A percentile compares a stretch with the other conserved stretches of the same genome.
These are phyloP conservation scores for Thunnus thynnus DNA, from an alignment of 2,113 vertebrate genomes.

Conservation along the genomic window DNA sequence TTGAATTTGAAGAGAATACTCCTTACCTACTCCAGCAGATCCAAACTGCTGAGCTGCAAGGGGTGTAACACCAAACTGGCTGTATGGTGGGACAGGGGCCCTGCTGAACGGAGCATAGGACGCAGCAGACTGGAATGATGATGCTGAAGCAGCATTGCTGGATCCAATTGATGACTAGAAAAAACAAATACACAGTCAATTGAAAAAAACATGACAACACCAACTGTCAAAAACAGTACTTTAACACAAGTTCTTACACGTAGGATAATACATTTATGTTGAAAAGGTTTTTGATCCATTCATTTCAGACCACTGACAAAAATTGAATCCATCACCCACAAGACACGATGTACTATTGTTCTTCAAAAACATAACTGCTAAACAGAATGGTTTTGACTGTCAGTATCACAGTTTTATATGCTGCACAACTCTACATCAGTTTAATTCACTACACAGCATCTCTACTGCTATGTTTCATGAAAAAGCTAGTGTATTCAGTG, in stretches of 20 bases:
- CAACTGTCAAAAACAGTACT: not conserved
- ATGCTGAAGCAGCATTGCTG: constrained; percentile 80
- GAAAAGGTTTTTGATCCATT: not conserved
- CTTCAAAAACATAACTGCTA: not conserved
- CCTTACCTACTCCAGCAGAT: constrained; percentile 89
- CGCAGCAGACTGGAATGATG: constrained; percentile 91
- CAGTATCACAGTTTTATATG: not conserved
- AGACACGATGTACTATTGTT: not conserved
- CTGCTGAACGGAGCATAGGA: constrained; percentile 93
- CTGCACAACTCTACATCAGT: not conserved
- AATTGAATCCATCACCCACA: not conserved
- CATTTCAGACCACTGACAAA: not conserved
- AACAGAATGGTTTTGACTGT: not conserved
- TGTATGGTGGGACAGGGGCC: constrained; percentile 91
- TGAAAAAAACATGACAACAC: not conserved
- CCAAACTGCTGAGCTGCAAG: constrained; percentile 91
- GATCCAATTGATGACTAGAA: constrained; percentile 93
- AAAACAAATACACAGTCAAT: constrained; percentile 16
- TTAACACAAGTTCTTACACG: not conserved
- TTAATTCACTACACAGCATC: not conserved
- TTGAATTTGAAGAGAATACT: not conserved
- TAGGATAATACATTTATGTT: not conserved
- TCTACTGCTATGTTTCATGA: not conserved
- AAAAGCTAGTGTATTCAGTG: not conserved
- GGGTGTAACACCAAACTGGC: constrained; percentile 90